Evolutionary conservation across 1,140 invertebrate genomes (phyloP).

Genomic region (Agrilus planipennis): DNA sequence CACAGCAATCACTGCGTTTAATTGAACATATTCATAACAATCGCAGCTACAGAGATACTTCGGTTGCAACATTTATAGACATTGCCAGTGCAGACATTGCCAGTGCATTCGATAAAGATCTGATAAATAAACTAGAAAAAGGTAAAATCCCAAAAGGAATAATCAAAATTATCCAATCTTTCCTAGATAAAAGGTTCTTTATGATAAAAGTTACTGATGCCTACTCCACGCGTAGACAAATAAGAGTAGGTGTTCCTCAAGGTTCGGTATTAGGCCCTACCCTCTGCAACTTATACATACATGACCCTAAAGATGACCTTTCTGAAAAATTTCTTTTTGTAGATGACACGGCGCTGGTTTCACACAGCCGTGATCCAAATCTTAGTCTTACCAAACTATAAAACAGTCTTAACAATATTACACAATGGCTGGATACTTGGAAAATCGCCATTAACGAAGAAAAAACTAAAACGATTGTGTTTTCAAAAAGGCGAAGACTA

Average conservation of each 20-base stretch:
- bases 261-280: neutral
- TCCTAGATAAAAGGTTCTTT: neutral
- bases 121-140: neutral
- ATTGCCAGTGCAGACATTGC: no score
- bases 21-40: no score
- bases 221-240: neutral
- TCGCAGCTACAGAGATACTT: no score
- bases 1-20: conserved; percentile 12
- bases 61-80: no score
- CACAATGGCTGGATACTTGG: no score
- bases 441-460: no score
- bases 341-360: neutral
- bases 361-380: neutral
- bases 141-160: neutral
- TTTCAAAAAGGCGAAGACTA: no score
- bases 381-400: no score
- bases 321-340: neutral
- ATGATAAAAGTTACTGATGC: neutral
- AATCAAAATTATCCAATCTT: neutral
- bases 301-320: neutral
- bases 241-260: neutral
- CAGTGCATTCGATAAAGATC: no score
- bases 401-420: no score
- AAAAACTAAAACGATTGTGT: no score
- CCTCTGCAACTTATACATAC: neutral